A percentile compares a stretch with the other conserved stretches of the same genome.
Evolutionary conservation across 92 coral and sea anemone genomes (phyloP).

Genomic region (Zoanthus gigantus): DNA sequence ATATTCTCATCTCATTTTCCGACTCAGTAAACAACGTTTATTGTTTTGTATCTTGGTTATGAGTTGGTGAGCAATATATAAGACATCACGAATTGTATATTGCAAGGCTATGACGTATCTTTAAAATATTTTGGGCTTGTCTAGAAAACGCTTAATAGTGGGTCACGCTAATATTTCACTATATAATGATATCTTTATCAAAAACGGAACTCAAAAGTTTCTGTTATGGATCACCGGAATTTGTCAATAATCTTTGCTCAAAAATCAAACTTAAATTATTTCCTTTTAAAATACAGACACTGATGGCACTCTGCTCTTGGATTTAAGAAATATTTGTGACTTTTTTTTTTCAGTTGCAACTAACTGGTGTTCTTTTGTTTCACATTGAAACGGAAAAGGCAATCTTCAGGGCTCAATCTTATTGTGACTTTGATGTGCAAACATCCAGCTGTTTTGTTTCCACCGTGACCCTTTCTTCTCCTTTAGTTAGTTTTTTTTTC

Average conservation of each 20-base stretch:
- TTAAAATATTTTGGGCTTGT: constrained; percentile 28
- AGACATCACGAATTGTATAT: constrained; percentile 24
- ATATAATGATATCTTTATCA: background rate
- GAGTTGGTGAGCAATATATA: constrained; percentile 18
- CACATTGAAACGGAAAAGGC: background rate
- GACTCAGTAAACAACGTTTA: constrained; percentile 14
- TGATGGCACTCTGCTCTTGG: background rate
- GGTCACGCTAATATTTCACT: constrained; percentile 7
- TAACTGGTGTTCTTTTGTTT: background rate
- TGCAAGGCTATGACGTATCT: constrained; percentile 24
- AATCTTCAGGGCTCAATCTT: background rate
- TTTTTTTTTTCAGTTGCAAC: background rate
- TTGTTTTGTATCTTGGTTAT: constrained; percentile 7
- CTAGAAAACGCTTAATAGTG: background rate
- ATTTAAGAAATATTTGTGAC: background rate
- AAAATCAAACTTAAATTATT: background rate
- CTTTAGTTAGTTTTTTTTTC: background rate
- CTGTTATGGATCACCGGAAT: background rate
- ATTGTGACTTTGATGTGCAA: background rate
- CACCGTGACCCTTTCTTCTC: background rate
- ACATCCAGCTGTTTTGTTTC: background rate
- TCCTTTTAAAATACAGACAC: background rate
- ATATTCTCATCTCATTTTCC: constrained; percentile 48
- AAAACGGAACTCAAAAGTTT: background rate
- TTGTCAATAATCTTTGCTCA: background rate